These are phyloP conservation scores for Dendropsophus ebraccatus DNA, from an alignment of 2,113 vertebrate genomes.

Conservation along the genomic window DNA sequence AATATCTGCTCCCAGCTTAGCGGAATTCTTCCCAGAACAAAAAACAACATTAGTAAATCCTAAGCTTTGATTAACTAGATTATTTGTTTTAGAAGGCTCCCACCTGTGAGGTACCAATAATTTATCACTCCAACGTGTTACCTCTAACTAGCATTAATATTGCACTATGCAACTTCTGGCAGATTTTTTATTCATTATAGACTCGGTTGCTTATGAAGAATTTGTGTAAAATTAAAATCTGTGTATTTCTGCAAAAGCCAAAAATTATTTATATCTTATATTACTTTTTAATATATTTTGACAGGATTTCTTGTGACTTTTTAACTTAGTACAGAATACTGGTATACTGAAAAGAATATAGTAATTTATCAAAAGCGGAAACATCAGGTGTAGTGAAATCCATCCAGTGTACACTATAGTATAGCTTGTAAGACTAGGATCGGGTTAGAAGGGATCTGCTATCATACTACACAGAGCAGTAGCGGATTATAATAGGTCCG, in stretches of 20 bases:
- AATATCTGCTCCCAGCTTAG: slow-evolving; percentile 96
- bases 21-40: slow-evolving; percentile 94
- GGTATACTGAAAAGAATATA: background rate
- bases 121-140: slow-evolving; percentile 51
- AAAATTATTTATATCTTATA: slow-evolving; percentile 7
- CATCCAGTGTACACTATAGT: too few relatives aligned
- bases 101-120: slow-evolving; percentile 82
- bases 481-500: too few relatives aligned
- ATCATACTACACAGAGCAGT: too few relatives aligned
- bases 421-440: too few relatives aligned
- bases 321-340: background rate
- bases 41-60: slow-evolving; percentile 98
- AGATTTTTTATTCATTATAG: slow-evolving; percentile 41
- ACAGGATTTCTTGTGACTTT: background rate
- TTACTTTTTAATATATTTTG: slow-evolving; percentile 13
- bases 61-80: slow-evolving; percentile 91
- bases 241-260: background rate
- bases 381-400: too few relatives aligned
- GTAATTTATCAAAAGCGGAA: too few relatives aligned
- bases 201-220: slow-evolving; percentile 35
- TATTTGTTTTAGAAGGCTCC: slow-evolving; percentile 82
- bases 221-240: background rate
- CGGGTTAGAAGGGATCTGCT: too few relatives aligned
- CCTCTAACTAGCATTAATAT: slow-evolving; percentile 51
- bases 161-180: slow-evolving; percentile 36